Conservation (phyloP, 2,113 vertebrate genomes). For the Daboia siamensis region DNA sequence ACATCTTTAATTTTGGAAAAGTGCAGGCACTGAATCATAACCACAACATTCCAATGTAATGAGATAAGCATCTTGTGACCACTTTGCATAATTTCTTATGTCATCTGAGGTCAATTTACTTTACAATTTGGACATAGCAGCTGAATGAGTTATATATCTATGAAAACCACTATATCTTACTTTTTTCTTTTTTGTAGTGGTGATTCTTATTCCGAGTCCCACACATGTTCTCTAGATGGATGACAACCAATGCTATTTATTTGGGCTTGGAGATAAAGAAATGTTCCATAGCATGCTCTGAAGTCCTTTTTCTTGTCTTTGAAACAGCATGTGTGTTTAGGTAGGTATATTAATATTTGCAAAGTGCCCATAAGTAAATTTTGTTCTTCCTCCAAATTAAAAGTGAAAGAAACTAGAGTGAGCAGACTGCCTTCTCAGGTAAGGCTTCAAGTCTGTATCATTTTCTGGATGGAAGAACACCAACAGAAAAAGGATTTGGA, state of each 20-base stretch:
- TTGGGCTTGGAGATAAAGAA: background rate
- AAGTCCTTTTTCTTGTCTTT: background rate
- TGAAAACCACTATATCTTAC: background rate
- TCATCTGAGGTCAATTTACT: background rate
- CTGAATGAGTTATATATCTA: background rate
- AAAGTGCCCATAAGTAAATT: background rate
- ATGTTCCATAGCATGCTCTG: background rate
- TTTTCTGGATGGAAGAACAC: background rate
- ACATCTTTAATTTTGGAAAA: background rate
- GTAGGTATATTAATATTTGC: background rate
- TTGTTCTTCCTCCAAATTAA: background rate
- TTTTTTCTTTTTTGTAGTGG: background rate
- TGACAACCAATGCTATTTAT: background rate
- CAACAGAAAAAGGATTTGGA: background rate
- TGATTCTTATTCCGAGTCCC: background rate
- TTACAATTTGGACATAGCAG: background rate
- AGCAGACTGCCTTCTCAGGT: background rate
- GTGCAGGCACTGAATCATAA: background rate
- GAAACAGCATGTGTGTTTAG: background rate
- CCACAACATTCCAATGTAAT: conserved; percentile 1
- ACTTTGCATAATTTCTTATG: background rate
- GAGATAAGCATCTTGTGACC: conserved; percentile 8
- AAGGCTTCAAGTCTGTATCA: background rate
- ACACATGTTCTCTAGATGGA: background rate
- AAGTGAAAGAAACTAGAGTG: background rate